These are phyloP conservation scores for Hirudo medicinalis DNA, from an alignment of 1,140 invertebrate genomes.

Conservation along the genomic window DNA sequence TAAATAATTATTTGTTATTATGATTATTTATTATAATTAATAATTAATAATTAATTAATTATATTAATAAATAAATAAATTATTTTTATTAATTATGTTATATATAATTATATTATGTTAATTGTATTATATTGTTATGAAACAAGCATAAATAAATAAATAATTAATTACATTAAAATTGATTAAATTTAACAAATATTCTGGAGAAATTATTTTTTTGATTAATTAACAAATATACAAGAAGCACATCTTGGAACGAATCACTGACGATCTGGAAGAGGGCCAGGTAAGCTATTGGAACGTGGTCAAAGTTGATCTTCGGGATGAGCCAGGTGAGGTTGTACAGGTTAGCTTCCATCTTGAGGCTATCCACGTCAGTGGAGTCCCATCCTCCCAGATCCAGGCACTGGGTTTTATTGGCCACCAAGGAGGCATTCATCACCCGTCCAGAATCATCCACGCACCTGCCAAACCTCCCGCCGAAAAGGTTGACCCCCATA, in stretches of 20 bases:
- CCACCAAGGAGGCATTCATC: slow-evolving; percentile 66
- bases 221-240: no score
- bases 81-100: no score
- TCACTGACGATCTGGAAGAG: slow-evolving; percentile 73
- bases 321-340: slow-evolving; percentile 92
- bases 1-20: no score
- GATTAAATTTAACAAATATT: not conserved
- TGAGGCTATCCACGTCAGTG: not conserved
- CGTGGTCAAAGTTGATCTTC: slow-evolving; percentile 95
- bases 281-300: slow-evolving; percentile 88
- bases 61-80: no score
- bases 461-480: slow-evolving; percentile 52
- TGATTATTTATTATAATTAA: no score
- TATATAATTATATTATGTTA: no score
- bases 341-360: slow-evolving; percentile 38
- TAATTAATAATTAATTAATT: no score
- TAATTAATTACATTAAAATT: not conserved
- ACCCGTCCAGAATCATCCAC: slow-evolving; percentile 23
- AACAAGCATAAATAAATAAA: not conserved
- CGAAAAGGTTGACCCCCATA: slow-evolving; percentile 76
- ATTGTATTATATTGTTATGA: no score
- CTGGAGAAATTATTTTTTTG: no score
- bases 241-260: no score
- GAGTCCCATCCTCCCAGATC: not conserved
- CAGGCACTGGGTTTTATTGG: slow-evolving; percentile 54